Evolutionary conservation across 2,113 vertebrate species (phyloP).

Genomic region (Phalacrocorax brasilianus): DNA sequence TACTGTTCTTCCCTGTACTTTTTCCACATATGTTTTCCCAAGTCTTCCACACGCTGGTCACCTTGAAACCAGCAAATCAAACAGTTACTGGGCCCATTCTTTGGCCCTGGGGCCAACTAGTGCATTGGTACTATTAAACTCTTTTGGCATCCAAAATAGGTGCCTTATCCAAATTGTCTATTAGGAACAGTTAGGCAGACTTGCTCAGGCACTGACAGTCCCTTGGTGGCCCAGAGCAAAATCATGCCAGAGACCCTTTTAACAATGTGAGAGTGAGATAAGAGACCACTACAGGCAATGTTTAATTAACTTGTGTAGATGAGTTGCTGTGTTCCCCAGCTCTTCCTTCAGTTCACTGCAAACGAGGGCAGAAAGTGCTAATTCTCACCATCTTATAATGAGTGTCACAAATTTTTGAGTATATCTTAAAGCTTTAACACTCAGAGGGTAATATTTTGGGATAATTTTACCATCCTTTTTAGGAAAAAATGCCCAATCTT

Average conservation of each 20-base stretch:
- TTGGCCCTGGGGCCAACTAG: background rate
- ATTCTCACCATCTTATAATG: background rate
- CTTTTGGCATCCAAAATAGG: background rate
- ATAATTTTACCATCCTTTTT: background rate
- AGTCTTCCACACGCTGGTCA: background rate
- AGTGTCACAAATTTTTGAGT: background rate
- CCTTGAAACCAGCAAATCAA: background rate
- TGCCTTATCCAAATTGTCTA: background rate
- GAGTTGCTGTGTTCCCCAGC: background rate
- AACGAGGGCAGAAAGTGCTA: background rate
- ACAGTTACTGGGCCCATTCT: background rate
- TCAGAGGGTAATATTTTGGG: background rate
- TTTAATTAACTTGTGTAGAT: constrained; percentile 41
- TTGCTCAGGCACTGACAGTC: background rate
- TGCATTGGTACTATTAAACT: background rate
- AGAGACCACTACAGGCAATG: constrained; percentile 1
- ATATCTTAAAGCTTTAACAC: background rate
- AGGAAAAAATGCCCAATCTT: background rate
- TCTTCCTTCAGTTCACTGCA: background rate
- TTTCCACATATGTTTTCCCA: background rate
- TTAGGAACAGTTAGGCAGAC: background rate
- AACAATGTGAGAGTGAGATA: constrained; percentile 13
- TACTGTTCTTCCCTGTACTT: background rate
- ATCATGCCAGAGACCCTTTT: constrained; percentile 18
- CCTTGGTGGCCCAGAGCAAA: background rate